phyloP scores from a whole-genome alignment of 2,797 vertebrate genomes.

The Crenichthys baileyi region DNA sequence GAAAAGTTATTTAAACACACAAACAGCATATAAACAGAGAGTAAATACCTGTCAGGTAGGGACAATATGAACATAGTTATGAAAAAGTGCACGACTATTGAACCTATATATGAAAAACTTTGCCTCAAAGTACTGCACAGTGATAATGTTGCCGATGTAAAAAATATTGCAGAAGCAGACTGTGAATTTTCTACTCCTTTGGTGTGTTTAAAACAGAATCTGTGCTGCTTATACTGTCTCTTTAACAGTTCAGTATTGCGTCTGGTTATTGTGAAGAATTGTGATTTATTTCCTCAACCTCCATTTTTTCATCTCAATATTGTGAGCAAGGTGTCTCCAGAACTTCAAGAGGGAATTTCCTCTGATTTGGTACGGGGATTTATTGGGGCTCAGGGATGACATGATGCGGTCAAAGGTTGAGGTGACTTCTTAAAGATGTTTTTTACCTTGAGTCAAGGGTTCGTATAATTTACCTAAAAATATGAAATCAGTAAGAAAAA shows the following conservation, averaged over 20 bases:
- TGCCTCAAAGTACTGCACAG: not conserved
- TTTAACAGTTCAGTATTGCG: not conserved
- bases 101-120: not conserved
- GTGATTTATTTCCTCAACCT: constrained; percentile 14
- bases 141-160: not conserved
- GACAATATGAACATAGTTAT: not conserved
- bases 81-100: not conserved
- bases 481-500: not conserved
- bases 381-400: not conserved
- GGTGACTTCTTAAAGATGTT: not conserved
- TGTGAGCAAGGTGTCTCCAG: not conserved
- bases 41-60: not conserved
- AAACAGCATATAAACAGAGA: not conserved
- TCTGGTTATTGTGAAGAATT: not conserved
- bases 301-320: not conserved
- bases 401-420: not conserved
- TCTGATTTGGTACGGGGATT: not conserved
- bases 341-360: constrained; percentile 1
- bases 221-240: not conserved
- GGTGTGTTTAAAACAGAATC: not conserved
- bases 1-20: not conserved
- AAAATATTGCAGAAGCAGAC: not conserved
- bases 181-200: not conserved
- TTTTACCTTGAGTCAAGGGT: not conserved
- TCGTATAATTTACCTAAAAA: not conserved